Percentiles rank a stretch among this genome's conserved stretches.
Evolutionary conservation across 2,113 vertebrate genomes (phyloP).

Genomic region (Poeciliopsis occidentalis): DNA sequence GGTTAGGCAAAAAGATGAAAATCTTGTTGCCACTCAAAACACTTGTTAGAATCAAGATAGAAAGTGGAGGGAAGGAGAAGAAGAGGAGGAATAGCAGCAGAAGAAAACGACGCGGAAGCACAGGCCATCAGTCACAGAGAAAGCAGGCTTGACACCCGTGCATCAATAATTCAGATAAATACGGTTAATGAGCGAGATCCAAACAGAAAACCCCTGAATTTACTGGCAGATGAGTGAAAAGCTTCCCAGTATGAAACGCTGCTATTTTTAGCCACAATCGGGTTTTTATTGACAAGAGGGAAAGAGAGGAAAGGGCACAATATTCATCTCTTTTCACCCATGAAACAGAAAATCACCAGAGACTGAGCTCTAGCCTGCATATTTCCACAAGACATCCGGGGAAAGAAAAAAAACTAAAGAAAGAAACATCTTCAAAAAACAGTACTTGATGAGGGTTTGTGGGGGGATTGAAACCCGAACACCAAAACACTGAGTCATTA

Average conservation of each 20-base stretch:
- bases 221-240: slow-evolving; percentile 49
- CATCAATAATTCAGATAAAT: slow-evolving; percentile 77
- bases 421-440: too few relatives aligned
- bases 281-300: slow-evolving; percentile 15
- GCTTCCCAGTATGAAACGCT: slow-evolving; percentile 23
- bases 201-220: slow-evolving; percentile 71
- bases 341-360: slow-evolving; percentile 4
- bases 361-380: not conserved
- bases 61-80: slow-evolving; percentile 18
- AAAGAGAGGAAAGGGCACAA: slow-evolving; percentile 9
- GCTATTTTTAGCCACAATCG: slow-evolving; percentile 41
- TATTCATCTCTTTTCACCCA: slow-evolving; percentile 28
- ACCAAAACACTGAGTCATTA: too few relatives aligned
- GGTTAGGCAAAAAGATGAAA: slow-evolving; percentile 29
- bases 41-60: slow-evolving; percentile 44
- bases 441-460: too few relatives aligned
- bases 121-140: slow-evolving; percentile 63
- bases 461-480: too few relatives aligned
- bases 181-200: slow-evolving; percentile 71
- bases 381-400: not conserved
- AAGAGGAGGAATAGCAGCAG: slow-evolving; percentile 52
- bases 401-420: not conserved
- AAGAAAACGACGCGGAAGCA: slow-evolving; percentile 58
- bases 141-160: slow-evolving; percentile 62
- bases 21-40: slow-evolving; percentile 42